Evolutionary conservation across 2,113 vertebrate species (phyloP).

Genomic region (Podilymbus podiceps): DNA sequence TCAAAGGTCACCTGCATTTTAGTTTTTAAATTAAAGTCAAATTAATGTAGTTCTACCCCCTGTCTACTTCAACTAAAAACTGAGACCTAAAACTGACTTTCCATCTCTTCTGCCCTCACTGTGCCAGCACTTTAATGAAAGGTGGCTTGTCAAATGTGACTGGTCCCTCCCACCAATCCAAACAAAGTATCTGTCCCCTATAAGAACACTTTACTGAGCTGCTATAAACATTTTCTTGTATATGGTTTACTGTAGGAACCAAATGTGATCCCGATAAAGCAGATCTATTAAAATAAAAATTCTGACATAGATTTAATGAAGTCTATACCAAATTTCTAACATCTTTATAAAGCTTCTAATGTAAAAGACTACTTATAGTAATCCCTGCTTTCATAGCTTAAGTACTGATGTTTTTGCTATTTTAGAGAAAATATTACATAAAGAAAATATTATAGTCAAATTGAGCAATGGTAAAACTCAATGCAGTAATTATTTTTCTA

Average conservation of each 20-base stretch:
- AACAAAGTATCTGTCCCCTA: background rate
- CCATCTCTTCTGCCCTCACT: background rate
- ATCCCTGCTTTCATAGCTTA: constrained; percentile 26
- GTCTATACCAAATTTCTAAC: constrained; percentile 21
- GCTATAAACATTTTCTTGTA: background rate
- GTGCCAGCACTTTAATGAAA: background rate
- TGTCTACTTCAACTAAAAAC: background rate
- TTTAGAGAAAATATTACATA: background rate
- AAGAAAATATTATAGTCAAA: background rate
- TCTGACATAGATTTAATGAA: constrained; percentile 54
- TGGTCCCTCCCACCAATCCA: background rate
- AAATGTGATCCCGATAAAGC: constrained; percentile 39
- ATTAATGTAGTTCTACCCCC: background rate
- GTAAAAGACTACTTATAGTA: background rate
- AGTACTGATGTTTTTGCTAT: background rate
- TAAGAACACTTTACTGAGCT: constrained; percentile 26
- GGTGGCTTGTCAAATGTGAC: background rate
- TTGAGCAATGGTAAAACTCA: background rate
- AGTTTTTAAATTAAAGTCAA: background rate
- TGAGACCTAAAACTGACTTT: background rate
- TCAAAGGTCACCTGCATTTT: background rate
- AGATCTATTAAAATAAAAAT: constrained; percentile 37
- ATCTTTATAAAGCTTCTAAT: constrained; percentile 56
- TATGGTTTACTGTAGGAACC: constrained; percentile 48
- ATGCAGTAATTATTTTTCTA: background rate